Base-by-base conservation (phyloP, 2,888 invertebrate genomes). In the Melanostoma mellinum region DNA sequence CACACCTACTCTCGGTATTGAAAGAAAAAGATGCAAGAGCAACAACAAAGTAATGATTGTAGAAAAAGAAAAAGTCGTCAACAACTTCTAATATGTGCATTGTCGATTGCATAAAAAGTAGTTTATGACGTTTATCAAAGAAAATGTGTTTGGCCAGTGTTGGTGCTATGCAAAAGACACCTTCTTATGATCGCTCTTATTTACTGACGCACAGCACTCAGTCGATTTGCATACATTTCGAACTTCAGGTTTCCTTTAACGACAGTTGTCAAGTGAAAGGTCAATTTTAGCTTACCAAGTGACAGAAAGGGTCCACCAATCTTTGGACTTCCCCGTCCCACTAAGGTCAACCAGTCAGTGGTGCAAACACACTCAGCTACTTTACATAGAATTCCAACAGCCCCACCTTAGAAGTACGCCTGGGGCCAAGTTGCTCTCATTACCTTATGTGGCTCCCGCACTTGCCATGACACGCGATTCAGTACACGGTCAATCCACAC, bases 241-340 rank as follows among this genome's bases (percentile, higher is more conserved):
- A 32, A 58, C 4, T 50, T 82, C 53, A 65, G 48, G 78, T 82
- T 82, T 78, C 82, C 56, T 69, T 78, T 48, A 78, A 82, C 35
- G 73, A 68, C 61, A 53, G 3, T 6, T 63, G 42, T 65, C 46
- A 65, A 82, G 73, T 69, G 58, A 74, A 74, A 82, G 78, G 58
- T 46, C 77, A 73, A n/a, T 30, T 52, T 33, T 20, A 4, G 5
- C 50, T 35, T 9, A 4, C 36, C 4, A n/a, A 8, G 3, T 36
- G 35, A 48, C n/a, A 38, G 32, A 67, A 72, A 82, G 82, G 77
- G 76, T 77, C 20, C 36, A 46, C 46, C 3, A 33, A 30, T 10
- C 35, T 63, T 52, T 65, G 20, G 40, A 63, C 61, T 61, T 68
- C 68, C 72, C 71, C 72, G 50, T 61, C 63, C 67, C 77, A 65